Base-by-base conservation (phyloP, 2,113 vertebrate species). In the Chloropsis cyanopogon region DNA sequence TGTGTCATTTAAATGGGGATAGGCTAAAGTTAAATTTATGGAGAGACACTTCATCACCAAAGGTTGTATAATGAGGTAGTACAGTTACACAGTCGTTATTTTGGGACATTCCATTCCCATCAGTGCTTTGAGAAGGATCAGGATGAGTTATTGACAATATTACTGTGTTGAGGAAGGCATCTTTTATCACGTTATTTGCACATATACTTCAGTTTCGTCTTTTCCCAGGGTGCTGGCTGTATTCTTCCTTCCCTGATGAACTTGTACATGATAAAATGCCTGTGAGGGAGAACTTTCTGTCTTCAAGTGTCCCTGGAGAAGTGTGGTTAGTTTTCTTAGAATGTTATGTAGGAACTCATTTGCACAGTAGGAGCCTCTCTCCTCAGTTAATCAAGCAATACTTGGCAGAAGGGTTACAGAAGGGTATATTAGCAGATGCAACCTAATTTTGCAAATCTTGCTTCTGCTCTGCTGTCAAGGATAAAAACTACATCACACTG, bases 381-480 rank as follows among this genome's bases (percentile, higher is more conserved):
- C 37, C 28, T 70, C 49, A 78, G 37, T 89, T 52, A 88, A 14
- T 79, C 70, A 79, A 31, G 63, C 46, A 78, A 49, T 71, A 64
- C 20, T 81, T 85, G 53, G 53, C 90, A 91, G 44, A 85, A 82
- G 39, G 9, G 60, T 63, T 94, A 47, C 26, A 39, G 63, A 69
- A 69, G 54, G 25, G 25, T 81, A 39, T 89, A 84, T 91, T 84
- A 94, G 78, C 72, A 94, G 47, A 91, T 78, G 44, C 69, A 89
- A 60, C 52, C 39, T 86, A 71, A 94, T 86, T 92, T 93, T 76
- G 16, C 37, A 91, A 91, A 84, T 77, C 22, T 78, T 93, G 31
- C 57, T 84, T 71, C 73, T 91, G 24, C 44, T 56, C 10, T 87
- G 10, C 84, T 89, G 35, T 95, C 26, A 68, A 37, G 73, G 61